Percentiles rank a stretch among this genome's conserved stretches.
These are phyloP conservation scores for Perizoma flavofasciatum DNA, from an alignment of 2,888 invertebrate genomes.

Conservation along the genomic window DNA sequence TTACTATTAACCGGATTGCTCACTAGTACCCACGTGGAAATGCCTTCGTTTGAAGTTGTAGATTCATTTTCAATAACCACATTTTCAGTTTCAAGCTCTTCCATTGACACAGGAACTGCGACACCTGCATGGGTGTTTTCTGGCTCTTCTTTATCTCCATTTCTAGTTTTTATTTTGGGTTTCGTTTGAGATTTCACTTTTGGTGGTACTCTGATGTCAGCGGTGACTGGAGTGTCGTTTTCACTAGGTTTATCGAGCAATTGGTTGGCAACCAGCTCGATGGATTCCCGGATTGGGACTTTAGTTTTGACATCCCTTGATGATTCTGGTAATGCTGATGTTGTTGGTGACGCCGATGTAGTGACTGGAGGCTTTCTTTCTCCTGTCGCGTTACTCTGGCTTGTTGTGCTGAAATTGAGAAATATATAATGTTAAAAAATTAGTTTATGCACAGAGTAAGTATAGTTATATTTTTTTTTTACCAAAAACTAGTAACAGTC, in stretches of 20 bases:
- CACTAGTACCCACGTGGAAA: conserved; percentile 91
- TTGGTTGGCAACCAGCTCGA: conserved; percentile 84
- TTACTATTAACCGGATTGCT: conserved; percentile 76
- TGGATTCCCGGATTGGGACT: conserved; percentile 80
- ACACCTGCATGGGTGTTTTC: conserved; percentile 86
- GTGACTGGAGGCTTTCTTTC: conserved; percentile 28
- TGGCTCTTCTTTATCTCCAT: conserved; percentile 61
- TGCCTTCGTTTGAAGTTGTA: conserved; percentile 85
- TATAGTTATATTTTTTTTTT: neutral
- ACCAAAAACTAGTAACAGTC: neutral
- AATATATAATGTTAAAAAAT: conserved; percentile 4
- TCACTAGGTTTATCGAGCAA: conserved; percentile 76
- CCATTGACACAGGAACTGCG: conserved; percentile 86
- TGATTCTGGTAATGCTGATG: conserved; percentile 44
- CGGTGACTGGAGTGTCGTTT: conserved; percentile 67
- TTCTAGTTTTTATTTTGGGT: conserved; percentile 70
- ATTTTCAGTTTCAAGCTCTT: conserved; percentile 84
- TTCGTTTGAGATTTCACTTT: conserved; percentile 83
- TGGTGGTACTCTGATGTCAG: conserved; percentile 86
- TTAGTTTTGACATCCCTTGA: conserved; percentile 71
- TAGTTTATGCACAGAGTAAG: too few species aligned
- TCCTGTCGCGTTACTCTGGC: conserved; percentile 29
- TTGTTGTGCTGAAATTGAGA: conserved; percentile 46
- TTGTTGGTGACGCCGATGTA: conserved; percentile 31
- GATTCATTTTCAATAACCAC: conserved; percentile 67